These are phyloP conservation scores for Sapajus apella DNA, from an alignment of 2,113 vertebrate species.

Conservation along the genomic window DNA sequence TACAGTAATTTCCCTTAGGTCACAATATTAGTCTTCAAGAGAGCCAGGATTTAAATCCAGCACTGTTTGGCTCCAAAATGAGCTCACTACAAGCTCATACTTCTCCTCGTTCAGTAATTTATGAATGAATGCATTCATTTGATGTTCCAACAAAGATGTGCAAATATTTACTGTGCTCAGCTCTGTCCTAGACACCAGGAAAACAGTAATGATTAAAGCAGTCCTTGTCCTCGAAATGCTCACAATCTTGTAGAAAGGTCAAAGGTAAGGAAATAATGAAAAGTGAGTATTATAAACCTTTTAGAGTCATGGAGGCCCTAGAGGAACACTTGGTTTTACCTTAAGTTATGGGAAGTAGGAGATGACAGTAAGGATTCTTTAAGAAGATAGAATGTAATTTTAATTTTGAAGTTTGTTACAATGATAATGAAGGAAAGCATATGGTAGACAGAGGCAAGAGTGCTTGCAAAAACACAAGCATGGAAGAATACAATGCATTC, in stretches of 20 bases:
- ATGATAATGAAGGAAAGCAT: background rate
- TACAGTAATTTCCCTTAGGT: background rate
- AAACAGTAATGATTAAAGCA: background rate
- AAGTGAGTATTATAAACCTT: background rate
- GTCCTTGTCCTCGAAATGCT: background rate
- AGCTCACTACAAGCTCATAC: background rate
- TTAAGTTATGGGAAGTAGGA: background rate
- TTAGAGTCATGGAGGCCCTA: background rate
- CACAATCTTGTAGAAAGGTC: background rate
- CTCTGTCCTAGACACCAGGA: background rate
- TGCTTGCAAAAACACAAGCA: background rate
- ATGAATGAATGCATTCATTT: background rate
- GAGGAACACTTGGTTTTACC: background rate
- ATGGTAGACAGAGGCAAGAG: background rate
- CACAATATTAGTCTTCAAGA: background rate
- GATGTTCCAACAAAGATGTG: background rate
- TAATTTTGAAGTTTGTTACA: slow-evolving; percentile 22
- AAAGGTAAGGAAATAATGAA: background rate
- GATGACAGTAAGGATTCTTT: background rate
- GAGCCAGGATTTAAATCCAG: background rate
- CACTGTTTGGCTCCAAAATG: background rate
- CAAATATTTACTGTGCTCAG: background rate
- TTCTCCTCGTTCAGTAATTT: background rate
- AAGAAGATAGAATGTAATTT: background rate
- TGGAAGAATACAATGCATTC: background rate